These are phyloP conservation scores for Pogonocherus hispidulus DNA, from an alignment of 2,888 invertebrate species.

Conservation along the genomic window DNA sequence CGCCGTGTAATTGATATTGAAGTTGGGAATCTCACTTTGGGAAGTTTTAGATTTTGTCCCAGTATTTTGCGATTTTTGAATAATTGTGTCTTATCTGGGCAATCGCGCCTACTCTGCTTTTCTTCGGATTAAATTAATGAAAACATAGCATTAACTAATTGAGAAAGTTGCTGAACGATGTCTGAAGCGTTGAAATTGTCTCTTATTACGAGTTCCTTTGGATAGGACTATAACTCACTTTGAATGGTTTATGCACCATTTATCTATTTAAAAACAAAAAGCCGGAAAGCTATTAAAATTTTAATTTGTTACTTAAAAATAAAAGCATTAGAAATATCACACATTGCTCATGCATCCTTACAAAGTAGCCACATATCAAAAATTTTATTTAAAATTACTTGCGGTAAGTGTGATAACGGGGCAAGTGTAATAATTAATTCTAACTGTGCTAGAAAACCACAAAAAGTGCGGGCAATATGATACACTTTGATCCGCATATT, in stretches of 20 bases:
- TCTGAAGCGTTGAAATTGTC: slow-evolving; percentile 1
- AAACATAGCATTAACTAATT: slow-evolving; percentile 30
- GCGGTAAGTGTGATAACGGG: no score
- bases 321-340: no score
- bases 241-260: not conserved
- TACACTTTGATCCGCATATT: no score
- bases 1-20: slow-evolving; percentile 25
- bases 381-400: no score
- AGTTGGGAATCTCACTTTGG: not conserved
- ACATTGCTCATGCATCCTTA: no score
- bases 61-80: slow-evolving; percentile 12
- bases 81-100: slow-evolving; percentile 15
- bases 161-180: slow-evolving; percentile 26
- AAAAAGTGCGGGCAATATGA: no score
- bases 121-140: slow-evolving; percentile 31
- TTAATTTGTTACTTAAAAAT: no score
- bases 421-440: no score
- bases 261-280: no score
- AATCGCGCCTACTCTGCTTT: slow-evolving; percentile 15
- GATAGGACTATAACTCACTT: not conserved
- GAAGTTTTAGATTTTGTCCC: slow-evolving; percentile 12
- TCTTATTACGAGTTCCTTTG: slow-evolving; percentile 1
- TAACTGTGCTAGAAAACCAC: no score
- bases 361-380: no score
- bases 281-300: no score